Conservation (phyloP, 2,113 vertebrate genomes). For the Diadophis punctatus region DNA sequence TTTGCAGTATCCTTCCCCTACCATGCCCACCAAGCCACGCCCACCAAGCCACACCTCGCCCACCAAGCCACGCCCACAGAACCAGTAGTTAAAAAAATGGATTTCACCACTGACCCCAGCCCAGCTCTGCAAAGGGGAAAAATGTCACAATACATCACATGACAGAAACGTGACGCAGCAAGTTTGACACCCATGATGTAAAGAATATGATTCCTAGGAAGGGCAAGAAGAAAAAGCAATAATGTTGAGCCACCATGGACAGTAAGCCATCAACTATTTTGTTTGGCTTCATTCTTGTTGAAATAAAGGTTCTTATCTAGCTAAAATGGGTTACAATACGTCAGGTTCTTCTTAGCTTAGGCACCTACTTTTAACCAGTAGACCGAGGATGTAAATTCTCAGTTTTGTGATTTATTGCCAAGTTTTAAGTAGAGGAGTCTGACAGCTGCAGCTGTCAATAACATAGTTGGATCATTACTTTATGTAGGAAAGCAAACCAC, state of each 20-base stretch:
- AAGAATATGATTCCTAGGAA: background rate
- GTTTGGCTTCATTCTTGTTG: background rate
- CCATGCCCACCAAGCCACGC: too few relatives aligned
- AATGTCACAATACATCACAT: too few relatives aligned
- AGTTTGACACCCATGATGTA: background rate
- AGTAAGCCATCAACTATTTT: background rate
- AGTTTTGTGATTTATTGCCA: background rate
- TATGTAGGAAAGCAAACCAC: background rate
- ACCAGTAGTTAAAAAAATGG: too few relatives aligned
- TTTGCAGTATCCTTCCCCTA: too few relatives aligned
- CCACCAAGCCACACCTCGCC: too few relatives aligned
- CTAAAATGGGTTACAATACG: background rate
- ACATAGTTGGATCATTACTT: background rate
- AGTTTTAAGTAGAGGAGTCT: background rate
- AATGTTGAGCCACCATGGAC: background rate
- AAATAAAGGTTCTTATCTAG: background rate
- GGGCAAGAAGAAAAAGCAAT: background rate
- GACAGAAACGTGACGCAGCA: accelerated
- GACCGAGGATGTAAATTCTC: background rate
- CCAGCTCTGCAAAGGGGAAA: too few relatives aligned
- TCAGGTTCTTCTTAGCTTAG: background rate
- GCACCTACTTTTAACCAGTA: background rate
- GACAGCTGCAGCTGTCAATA: background rate
- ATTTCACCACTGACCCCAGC: too few relatives aligned
- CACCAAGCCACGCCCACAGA: too few relatives aligned